Evolutionary conservation across 2,113 vertebrate genomes (phyloP), one percentile per base, ranked within the genome.

Genomic region (Copsychus sechellarum): DNA sequence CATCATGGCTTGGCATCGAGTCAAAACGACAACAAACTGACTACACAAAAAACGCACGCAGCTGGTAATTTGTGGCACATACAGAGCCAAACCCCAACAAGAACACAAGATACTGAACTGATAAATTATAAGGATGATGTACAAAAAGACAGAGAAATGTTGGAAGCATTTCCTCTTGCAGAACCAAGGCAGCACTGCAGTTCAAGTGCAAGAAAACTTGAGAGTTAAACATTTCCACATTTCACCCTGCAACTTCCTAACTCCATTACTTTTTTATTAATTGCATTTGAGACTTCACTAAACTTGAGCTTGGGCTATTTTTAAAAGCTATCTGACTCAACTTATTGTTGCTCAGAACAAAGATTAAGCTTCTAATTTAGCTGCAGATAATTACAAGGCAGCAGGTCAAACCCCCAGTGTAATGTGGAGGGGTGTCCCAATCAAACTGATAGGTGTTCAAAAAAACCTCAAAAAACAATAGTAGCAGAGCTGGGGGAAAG

Each of bases 331-430:
- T 96, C 90, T 82, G 88, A 95, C 91, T 97, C 96, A 95, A 94
- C 76, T 94, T 92, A 94, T 81, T 96, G 96, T 96, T 94, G 86
- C 90, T 84, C 80, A 93, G 95, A 96, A 96, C 93, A 94, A 97
- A 97, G 97, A 97, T 95, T 96, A 93, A 95, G 94, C 94, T 97
- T 78, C 95, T 96, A 95, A 97, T 97, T 97, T 96, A 96, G 94
- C 95, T 88, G 95, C 43, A 92, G 96, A 96, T 96, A 97, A 97
- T 97, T 96, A 91, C 65, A 34, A 92, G 51, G 72, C 96, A 95
- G 86, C 89, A 91, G 94, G 96, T 96, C 96, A 96, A 89, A 51
- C 92, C 95, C 80, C 89, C 21, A 2, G 94, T 65, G 95, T 93
- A 92, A 94, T 31, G 13, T 7, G 22, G 42, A 15, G 57, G 79